phyloP scores from a whole-genome alignment of 2,888 invertebrate species.

The Ischnura elegans region DNA sequence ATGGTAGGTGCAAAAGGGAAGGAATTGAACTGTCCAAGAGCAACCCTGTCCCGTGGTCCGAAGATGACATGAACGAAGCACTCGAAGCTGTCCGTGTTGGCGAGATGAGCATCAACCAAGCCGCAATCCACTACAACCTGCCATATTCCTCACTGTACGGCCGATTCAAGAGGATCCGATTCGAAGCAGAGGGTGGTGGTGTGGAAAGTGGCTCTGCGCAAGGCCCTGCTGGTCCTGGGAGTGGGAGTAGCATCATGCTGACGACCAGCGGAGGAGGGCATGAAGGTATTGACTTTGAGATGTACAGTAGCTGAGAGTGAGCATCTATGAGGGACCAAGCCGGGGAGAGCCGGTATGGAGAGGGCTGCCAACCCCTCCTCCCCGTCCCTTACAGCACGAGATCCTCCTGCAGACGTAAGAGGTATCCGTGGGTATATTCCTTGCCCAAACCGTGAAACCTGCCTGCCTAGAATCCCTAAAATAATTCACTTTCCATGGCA shows the following conservation, averaged over 20 bases:
- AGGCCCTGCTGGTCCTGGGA: conserved; percentile 57
- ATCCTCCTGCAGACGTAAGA: conserved; percentile 30
- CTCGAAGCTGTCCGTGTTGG: conserved; percentile 93
- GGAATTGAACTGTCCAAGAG: conserved; percentile 93
- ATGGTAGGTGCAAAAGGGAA: conserved; percentile 93
- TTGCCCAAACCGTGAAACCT: conserved; percentile 40
- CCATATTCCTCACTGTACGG: conserved; percentile 95
- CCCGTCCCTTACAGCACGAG: conserved; percentile 51
- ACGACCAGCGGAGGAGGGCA: conserved; percentile 57
- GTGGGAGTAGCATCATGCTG: conserved; percentile 57
- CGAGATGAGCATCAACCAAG: conserved; percentile 96
- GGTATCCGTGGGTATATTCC: conserved; percentile 52
- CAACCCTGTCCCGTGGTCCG: conserved; percentile 96
- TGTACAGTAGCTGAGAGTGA: conserved; percentile 68
- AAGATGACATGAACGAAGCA: conserved; percentile 94
- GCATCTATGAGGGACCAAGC: neutral
- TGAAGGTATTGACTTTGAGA: conserved; percentile 62
- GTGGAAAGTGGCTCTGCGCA: conserved; percentile 48
- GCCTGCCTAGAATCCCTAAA: conserved; percentile 48
- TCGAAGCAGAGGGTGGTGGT: conserved; percentile 80
- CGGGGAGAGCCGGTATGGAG: conserved; percentile 49
- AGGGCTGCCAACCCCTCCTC: conserved; percentile 47
- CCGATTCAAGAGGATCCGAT: conserved; percentile 92
- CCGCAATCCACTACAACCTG: conserved; percentile 93
- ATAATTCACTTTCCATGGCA: conserved; percentile 39